Conservation (phyloP, 2,888 invertebrate species). For the Julus scanicus region DNA sequence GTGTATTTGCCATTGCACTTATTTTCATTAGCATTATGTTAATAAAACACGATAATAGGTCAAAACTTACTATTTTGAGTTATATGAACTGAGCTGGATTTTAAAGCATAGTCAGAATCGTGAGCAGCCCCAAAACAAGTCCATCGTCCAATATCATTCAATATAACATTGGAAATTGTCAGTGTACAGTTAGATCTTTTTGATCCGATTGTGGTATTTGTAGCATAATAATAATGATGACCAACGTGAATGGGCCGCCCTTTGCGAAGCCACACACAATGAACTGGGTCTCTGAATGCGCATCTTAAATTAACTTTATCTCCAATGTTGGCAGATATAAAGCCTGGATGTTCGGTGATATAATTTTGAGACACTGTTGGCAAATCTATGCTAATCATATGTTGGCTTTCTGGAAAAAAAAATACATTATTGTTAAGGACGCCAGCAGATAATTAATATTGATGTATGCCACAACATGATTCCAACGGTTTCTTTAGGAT, state of each 20-base stretch:
- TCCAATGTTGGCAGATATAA: background rate
- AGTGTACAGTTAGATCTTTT: background rate
- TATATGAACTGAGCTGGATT: background rate
- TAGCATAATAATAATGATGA: background rate
- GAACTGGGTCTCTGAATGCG: background rate
- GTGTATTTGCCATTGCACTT: too few relatives aligned
- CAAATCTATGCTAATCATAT: background rate
- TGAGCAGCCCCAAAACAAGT: background rate
- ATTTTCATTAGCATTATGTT: too few relatives aligned
- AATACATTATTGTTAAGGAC: background rate
- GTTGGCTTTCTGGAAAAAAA: background rate
- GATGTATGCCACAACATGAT: too few relatives aligned
- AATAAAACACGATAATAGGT: too few relatives aligned
- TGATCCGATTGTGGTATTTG: background rate
- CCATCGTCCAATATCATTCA: constrained; percentile 16
- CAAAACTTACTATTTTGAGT: too few relatives aligned
- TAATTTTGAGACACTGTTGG: background rate
- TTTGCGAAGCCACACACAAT: constrained; percentile 5
- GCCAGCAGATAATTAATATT: too few relatives aligned
- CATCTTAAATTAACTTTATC: background rate
- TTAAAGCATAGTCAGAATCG: background rate
- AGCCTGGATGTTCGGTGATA: background rate
- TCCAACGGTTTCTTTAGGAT: too few relatives aligned
- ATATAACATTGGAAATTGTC: background rate
- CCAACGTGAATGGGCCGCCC: background rate